Percentiles rank a stretch among this genome's conserved stretches.
Conservation (phyloP, 2,888 invertebrate species). For the Apamea monoglypha region DNA sequence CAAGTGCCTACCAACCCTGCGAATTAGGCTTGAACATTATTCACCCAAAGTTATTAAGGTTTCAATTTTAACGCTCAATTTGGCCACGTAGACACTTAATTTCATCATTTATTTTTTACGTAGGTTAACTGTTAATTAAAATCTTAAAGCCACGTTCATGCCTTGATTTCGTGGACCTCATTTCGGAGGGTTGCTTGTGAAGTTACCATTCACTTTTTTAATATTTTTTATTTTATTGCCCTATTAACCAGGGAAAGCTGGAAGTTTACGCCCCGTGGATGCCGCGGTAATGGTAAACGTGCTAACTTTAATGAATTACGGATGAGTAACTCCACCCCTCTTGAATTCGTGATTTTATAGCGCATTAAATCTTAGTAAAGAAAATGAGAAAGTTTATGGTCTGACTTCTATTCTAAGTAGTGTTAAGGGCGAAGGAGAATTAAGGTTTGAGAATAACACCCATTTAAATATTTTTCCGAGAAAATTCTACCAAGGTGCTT, state of each 20-base stretch:
- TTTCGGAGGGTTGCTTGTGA: conserved; percentile 70
- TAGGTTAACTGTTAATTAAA: conserved; percentile 77
- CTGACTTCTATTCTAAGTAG: conserved; percentile 73
- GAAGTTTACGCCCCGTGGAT: conserved; percentile 81
- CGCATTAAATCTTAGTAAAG: conserved; percentile 82
- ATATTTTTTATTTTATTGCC: conserved; percentile 85
- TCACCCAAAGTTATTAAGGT: conserved; percentile 64
- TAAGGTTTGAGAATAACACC: conserved; percentile 8
- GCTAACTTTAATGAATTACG: conserved; percentile 89
- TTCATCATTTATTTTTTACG: conserved; percentile 69
- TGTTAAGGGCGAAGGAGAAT: conserved; percentile 53
- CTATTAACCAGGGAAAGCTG: conserved; percentile 82
- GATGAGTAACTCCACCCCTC: conserved; percentile 84
- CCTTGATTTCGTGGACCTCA: conserved; percentile 65
- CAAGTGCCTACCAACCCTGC: conserved; percentile 26
- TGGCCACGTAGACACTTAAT: conserved; percentile 68
- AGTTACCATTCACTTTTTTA: conserved; percentile 77
- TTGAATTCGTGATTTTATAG: conserved; percentile 86
- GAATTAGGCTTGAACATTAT: conserved; percentile 61
- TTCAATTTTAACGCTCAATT: conserved; percentile 67
- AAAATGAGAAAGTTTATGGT: conserved; percentile 82
- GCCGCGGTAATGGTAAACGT: conserved; percentile 83
- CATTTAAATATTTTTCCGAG: neutral
- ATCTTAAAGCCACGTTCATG: conserved; percentile 71
- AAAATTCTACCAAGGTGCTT: neutral